A percentile compares a stretch with the other conserved stretches of the same genome.
These are phyloP conservation scores for fruit fly (Drosophila melanogaster) DNA, from an alignment of 1,140 invertebrate genomes.

Conservation along the genomic window Release_6_plus_ISO1_MT NT_033777.3:31867001-31867500, in stretches of 20 bases:
- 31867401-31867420: conserved; percentile 21
- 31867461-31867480: conserved; percentile 49
- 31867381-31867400: conserved; percentile 56
- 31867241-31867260: conserved; percentile 69
- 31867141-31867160: conserved; percentile 69
- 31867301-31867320: conserved; percentile 56
- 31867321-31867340: conserved; percentile 85
- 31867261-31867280: conserved; percentile 66
- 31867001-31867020: conserved; percentile 85
- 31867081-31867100: conserved; percentile 35
- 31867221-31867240: conserved; percentile 73
- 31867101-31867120: background rate
- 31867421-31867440: conserved; percentile 59
- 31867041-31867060: conserved; percentile 84
- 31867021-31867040: conserved; percentile 84
- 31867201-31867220: conserved; percentile 63
- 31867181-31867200: conserved; percentile 14
- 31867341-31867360: conserved; percentile 78
- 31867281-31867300: conserved; percentile 34
- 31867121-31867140: conserved; percentile 15
- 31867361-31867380: conserved; percentile 42
- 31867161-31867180: conserved; percentile 45
- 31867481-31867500: conserved; percentile 7
- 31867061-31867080: conserved; percentile 84
- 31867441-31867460: conserved; percentile 59